A percentile compares a stretch with the other conserved stretches of the same genome.
These are phyloP conservation scores for Opisthocomus hoazin DNA, from an alignment of 2,113 vertebrate genomes.

Conservation along the genomic window DNA sequence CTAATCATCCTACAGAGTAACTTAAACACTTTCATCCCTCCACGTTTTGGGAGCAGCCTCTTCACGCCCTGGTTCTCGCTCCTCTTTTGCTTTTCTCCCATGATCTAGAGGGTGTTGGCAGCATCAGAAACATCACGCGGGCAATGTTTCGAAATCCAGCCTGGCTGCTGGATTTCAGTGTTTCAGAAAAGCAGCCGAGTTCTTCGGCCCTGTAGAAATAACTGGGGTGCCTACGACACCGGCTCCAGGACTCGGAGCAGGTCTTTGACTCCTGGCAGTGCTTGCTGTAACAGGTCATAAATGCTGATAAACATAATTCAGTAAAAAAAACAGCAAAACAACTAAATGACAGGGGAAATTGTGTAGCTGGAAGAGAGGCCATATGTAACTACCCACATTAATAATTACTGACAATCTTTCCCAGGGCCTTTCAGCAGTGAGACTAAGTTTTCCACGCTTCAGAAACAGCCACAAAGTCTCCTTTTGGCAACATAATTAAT, in stretches of 20 bases:
- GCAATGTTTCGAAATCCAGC: neutral
- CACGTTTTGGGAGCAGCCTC: neutral
- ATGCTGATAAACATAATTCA: neutral
- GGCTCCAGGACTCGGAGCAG: neutral
- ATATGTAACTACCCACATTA: neutral
- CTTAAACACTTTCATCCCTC: neutral
- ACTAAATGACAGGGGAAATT: neutral
- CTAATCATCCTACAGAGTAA: neutral
- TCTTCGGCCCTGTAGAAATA: neutral
- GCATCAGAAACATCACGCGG: neutral
- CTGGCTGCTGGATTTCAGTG: fast-evolving
- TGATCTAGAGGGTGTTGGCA: neutral
- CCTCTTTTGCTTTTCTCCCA: neutral
- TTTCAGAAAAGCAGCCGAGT: fast-evolving
- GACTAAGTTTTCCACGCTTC: neutral
- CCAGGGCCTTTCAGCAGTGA: neutral
- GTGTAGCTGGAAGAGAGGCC: neutral
- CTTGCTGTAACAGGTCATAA: neutral
- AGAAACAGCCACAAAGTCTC: neutral
- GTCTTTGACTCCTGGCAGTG: neutral
- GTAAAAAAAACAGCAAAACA: neutral
- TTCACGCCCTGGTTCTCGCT: neutral
- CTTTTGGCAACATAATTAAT: neutral
- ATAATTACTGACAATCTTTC: neutral
- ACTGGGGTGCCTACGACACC: too few relatives aligned